These are phyloP conservation scores for Calonectris borealis DNA, from an alignment of 2,113 vertebrate genomes.

Conservation along the genomic window DNA sequence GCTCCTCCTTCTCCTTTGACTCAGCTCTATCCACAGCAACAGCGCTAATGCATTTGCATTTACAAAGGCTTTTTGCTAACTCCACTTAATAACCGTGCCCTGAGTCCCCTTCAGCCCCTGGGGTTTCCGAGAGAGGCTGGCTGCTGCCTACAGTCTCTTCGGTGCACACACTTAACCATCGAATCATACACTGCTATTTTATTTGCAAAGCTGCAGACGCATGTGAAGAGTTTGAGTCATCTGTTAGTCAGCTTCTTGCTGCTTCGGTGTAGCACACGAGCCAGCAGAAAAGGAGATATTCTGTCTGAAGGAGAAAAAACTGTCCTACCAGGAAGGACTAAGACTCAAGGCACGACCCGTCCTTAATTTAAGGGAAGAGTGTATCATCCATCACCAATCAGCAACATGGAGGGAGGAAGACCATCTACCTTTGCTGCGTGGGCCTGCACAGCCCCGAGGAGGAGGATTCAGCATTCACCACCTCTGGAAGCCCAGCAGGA, in stretches of 20 bases:
- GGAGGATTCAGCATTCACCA: not conserved
- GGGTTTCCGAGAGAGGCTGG: not conserved
- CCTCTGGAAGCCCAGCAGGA: not conserved
- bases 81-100: not conserved
- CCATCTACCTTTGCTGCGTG: not conserved
- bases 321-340: not conserved
- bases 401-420: not conserved
- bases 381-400: not conserved
- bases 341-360: not conserved
- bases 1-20: not conserved
- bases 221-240: not conserved
- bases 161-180: not conserved
- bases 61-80: not conserved
- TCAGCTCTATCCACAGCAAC: not conserved
- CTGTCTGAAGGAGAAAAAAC: not conserved
- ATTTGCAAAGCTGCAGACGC: not conserved
- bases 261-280: not conserved
- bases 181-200: not conserved
- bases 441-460: not conserved
- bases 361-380: not conserved
- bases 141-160: not conserved
- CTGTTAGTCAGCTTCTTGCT: not conserved
- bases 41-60: not conserved
- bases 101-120: not conserved
- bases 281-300: not conserved